Base-by-base conservation (phyloP, 2,113 vertebrate genomes). In the Corvus hawaiiensis region DNA sequence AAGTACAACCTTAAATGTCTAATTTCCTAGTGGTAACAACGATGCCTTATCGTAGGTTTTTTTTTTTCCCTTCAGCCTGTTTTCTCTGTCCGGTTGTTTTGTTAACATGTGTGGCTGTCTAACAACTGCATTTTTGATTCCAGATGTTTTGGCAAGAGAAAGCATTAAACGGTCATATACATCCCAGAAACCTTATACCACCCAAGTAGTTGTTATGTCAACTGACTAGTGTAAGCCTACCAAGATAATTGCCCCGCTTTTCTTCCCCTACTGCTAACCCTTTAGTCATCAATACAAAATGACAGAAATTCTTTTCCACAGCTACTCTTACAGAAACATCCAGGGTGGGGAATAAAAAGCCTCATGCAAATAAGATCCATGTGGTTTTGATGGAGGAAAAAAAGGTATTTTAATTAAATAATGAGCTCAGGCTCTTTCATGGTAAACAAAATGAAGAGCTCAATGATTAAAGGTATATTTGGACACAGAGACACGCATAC, bases 131-230 rank as follows among this genome's bases (percentile, higher is more conserved):
- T 97, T 97, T 98, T 97, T 95, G 55, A 94, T 96, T 97, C 95
- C 98, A 98, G 98, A 98, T 98, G 97, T 98, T 98, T 97, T 97
- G 97, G 97, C 78, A 88, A 97, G 49, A 96, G 78, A 97, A 97
- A 96, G 87, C 76, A 92, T 49, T 94, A 90, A 97, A 90, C 1
- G 6, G 72, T 54, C 24, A 90, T 94, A 96, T 77, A 96, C 73
- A 94, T 95, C 92, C 80, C 96, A 91, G 94, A 93, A 97, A 97
- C 86, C 84, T 68, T 91, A 73, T 98, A 96, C 98, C 98, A 98
- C 98, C 98, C 98, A 98, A 97, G 97, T 96, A 96, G 98, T 58
- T 87, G 67, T 94, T 85, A 90, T 77, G 35, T 97, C 90, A 94
- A 90, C 96, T 88, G 92, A 67, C 86, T 94, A 64, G 59, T 6